Evolutionary conservation across 2,113 vertebrate species (phyloP), one percentile per base, ranked within the genome.

Genomic region (Rhagologus leucostigma): DNA sequence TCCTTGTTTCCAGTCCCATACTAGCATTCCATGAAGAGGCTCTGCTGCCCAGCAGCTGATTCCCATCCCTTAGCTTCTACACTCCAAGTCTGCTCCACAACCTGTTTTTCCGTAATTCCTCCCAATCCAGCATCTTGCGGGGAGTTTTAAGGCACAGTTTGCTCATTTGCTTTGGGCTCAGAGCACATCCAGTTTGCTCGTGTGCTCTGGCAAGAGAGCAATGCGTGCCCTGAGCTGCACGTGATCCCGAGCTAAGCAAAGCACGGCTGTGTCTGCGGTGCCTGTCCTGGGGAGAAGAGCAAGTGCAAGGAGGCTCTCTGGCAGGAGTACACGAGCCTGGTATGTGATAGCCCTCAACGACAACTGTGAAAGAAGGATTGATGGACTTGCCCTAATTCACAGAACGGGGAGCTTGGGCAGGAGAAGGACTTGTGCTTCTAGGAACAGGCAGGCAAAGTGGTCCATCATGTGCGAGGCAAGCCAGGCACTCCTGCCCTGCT

Each of bases 391-490:
- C 3, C 0, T 47, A 39, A 44, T 30, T 62, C 35, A 67, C 64
- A 78, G 56, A n/a, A 35, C 3, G 4, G 30, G 49, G 39, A 84
- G 41, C 47, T 60, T 46, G 64, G 77, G 65, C 39, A 75, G 88
- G 53, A 80, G 68, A 44, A 70, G 35, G 69, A 46, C 39, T 73
- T 29, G 63, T 74, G 47, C 69, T 89, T 86, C 86, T 81, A 95
- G 64, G 55, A 92, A 47, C 14, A 19, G 71, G 10, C 3, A 4
- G 50, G 33, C 29, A 37, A 44, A 70, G n/a, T 1, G 1, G 16
- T 50, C 70, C 1, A 2, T 82, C 49, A 37, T 12, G 10, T 0
- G 0, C 0, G 0, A 30, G 55, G 19, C 13, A 9, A 75, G 22
- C 4, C 33, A 10, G 71, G 60, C 17, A 37, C 21, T 17, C 12